Evolutionary conservation across 2,797 vertebrate genomes (phyloP).

Genomic region (Acanthurus tractus): DNA sequence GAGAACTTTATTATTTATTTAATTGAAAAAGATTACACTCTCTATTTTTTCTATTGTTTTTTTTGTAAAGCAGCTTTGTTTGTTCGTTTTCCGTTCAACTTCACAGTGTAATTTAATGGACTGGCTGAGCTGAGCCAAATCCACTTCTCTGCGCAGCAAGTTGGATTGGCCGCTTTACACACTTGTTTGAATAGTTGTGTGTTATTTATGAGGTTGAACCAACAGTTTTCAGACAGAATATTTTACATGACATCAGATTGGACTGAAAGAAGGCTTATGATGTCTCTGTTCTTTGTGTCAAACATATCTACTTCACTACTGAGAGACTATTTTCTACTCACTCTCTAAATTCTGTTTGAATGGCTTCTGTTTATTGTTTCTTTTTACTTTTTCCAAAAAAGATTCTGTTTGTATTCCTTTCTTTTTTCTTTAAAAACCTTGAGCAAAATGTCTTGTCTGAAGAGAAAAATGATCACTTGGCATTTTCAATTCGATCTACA

Average conservation of each 20-base stretch:
- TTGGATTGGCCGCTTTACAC: constrained; percentile 36
- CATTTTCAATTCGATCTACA: constrained; percentile 58
- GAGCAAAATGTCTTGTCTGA: constrained; percentile 43
- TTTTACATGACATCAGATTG: constrained; percentile 14
- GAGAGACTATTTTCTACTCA: constrained; percentile 69
- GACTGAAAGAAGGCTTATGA: constrained; percentile 31
- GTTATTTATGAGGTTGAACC: constrained; percentile 28
- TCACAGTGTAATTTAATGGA: constrained; percentile 21
- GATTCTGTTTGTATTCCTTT: constrained; percentile 17
- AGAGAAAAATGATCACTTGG: constrained; percentile 48
- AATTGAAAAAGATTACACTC: constrained; percentile 65
- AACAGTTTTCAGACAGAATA: constrained; percentile 17
- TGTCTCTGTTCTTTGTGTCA: constrained; percentile 49
- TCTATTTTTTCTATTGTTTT: constrained; percentile 78
- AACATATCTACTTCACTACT: constrained; percentile 65
- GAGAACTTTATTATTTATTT: constrained; percentile 74
- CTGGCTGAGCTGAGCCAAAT: constrained; percentile 35
- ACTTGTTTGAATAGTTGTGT: constrained; percentile 9
- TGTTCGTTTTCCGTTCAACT: constrained; percentile 20
- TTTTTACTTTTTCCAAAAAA: constrained; percentile 14
- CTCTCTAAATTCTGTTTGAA: constrained; percentile 54
- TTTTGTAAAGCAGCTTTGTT: constrained; percentile 65
- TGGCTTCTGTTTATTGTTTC: constrained; percentile 28
- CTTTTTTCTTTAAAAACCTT: constrained; percentile 15
- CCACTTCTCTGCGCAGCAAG: constrained; percentile 4